These are phyloP conservation scores for Amphimedon queenslandica DNA, from an alignment of 37 sponge, comb jelly and placozoan genomes.

Conservation along the genomic window DNA sequence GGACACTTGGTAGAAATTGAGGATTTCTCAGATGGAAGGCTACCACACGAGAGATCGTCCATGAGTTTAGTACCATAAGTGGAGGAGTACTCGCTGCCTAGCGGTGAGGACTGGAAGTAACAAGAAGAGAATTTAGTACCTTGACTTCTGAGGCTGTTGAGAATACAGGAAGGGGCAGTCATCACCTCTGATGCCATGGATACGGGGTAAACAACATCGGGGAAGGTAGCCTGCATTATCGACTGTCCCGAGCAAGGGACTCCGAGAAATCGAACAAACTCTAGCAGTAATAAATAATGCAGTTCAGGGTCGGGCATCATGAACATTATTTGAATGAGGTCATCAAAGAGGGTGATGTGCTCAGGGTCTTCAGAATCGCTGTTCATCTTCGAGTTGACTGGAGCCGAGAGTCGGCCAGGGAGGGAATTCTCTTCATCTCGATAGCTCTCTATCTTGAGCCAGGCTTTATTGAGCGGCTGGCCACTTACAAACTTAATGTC, in stretches of 20 bases:
- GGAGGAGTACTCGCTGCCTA: background rate
- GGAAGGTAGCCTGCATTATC: constrained; percentile 4
- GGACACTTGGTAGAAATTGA: background rate
- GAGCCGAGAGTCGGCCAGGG: constrained; percentile 46
- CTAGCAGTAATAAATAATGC: constrained; percentile 34
- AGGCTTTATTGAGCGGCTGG: constrained; percentile 35
- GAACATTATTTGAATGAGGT: constrained; percentile 58
- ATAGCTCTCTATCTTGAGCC: constrained; percentile 56
- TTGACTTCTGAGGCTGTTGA: background rate
- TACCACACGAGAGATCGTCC: background rate
- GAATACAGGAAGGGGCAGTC: background rate
- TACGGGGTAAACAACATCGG: background rate
- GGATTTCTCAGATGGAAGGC: background rate
- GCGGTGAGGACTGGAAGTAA: background rate
- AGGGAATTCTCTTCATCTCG: constrained; percentile 39
- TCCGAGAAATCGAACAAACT: constrained; percentile 71
- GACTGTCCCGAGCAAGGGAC: background rate
- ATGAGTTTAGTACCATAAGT: background rate
- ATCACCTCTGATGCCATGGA: background rate
- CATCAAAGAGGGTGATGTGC: constrained; percentile 74
- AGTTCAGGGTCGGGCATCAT: constrained; percentile 17
- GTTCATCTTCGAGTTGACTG: constrained; percentile 22
- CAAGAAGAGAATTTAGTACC: background rate
- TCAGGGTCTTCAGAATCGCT: constrained; percentile 74
- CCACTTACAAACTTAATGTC: constrained; percentile 27